phyloP scores from a whole-genome alignment of 92 coral and sea anemone genomes.

The Isaurus tuberculatus region DNA sequence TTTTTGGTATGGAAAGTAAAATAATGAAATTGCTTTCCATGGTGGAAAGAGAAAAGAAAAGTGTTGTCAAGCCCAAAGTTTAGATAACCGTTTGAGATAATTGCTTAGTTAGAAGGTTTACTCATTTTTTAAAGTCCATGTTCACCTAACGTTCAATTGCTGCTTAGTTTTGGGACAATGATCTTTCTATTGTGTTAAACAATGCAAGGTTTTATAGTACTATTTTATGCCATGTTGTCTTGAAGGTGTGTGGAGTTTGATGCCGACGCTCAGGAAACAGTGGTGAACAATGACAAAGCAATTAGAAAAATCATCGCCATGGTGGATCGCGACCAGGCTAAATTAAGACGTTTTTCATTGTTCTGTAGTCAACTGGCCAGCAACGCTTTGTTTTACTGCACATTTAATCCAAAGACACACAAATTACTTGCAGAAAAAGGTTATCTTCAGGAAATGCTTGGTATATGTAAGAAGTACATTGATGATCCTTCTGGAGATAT shows the following conservation, averaged over 20 bases:
- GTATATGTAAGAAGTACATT: constrained; percentile 51
- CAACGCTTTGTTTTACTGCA: constrained; percentile 64
- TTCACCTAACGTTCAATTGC: too few species aligned
- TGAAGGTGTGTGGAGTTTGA: constrained; percentile 66
- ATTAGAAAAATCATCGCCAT: constrained; percentile 60
- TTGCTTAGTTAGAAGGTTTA: too few species aligned
- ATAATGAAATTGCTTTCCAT: too few species aligned
- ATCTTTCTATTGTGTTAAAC: too few species aligned
- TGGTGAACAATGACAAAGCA: constrained; percentile 58
- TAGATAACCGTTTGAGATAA: too few species aligned
- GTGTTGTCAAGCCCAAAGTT: too few species aligned
- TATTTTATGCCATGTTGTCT: not conserved
- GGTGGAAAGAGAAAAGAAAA: too few species aligned
- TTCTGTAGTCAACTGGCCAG: constrained; percentile 72
- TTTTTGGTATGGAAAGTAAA: too few species aligned
- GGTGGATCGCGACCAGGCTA: constrained; percentile 51
- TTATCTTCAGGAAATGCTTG: constrained; percentile 53
- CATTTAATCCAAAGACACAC: constrained; percentile 59
- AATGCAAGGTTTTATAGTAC: too few species aligned
- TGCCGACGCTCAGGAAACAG: constrained; percentile 55
- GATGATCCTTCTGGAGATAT: constrained; percentile 50
- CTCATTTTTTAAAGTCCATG: too few species aligned
- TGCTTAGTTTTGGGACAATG: too few species aligned
- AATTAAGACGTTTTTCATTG: constrained; percentile 52
- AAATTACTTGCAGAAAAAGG: constrained; percentile 52